These are phyloP conservation scores for Sturnira hondurensis DNA, from an alignment of 2,113 vertebrate genomes.

Conservation along the genomic window DNA sequence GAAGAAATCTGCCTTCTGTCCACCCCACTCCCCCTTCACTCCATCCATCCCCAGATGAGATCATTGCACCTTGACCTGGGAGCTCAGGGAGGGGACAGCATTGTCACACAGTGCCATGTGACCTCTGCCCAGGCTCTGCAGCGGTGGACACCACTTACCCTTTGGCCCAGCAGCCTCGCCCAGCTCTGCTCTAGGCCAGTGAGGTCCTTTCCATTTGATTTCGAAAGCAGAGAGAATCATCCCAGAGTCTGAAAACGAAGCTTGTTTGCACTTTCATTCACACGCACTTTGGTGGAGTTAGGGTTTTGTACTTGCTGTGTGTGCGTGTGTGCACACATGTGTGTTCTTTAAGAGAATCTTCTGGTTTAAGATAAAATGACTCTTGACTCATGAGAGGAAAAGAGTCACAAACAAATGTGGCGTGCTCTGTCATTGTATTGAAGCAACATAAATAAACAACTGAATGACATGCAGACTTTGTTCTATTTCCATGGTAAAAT, in stretches of 20 bases:
- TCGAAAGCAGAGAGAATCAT: conserved; percentile 3
- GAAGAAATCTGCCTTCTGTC: not conserved
- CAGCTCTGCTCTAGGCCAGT: not conserved
- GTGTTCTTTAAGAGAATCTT: conserved; percentile 72
- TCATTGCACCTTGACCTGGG: not conserved
- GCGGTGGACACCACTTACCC: not conserved
- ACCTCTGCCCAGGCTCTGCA: not conserved
- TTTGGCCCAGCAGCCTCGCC: not conserved
- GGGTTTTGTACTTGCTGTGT: conserved; percentile 55
- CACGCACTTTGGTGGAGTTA: conserved; percentile 73
- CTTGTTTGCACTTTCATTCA: conserved; percentile 82
- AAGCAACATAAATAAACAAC: conserved; percentile 76
- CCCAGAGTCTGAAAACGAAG: conserved; percentile 47
- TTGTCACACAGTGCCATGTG: not conserved
- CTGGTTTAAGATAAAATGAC: conserved; percentile 72
- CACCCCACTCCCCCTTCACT: not conserved
- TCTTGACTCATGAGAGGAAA: conserved; percentile 72
- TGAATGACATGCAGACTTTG: not conserved
- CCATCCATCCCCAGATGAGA: not conserved
- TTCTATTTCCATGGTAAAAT: not conserved
- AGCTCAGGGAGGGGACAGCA: not conserved
- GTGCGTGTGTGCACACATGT: not conserved
- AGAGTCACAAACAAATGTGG: conserved; percentile 70
- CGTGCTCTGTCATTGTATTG: conserved; percentile 78
- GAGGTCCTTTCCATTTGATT: conserved; percentile 18